Base-by-base conservation (phyloP, 1,140 invertebrate genomes). In the Ceratoteleas bidentatus region DNA sequence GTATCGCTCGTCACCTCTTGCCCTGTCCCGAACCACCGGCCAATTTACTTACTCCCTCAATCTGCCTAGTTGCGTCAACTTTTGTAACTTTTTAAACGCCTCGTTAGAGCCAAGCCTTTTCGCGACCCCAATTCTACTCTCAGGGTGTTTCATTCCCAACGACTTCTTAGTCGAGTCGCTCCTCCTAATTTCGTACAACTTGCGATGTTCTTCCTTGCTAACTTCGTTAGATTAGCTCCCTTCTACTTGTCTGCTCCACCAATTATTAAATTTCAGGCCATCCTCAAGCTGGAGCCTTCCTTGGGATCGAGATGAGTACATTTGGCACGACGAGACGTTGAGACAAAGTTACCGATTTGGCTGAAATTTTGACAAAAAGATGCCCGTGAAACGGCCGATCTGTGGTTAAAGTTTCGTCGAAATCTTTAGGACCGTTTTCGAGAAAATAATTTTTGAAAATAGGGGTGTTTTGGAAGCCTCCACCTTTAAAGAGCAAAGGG, bases 401-500 rank as follows among this genome's bases (percentile, higher is more conserved):
- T n/a, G n/a, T n/a, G n/a, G n/a, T n/a, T n/a, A n/a, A n/a, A n/a
- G n/a, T n/a, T n/a, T n/a, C n/a, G n/a, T n/a, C n/a, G n/a, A n/a
- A n/a, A n/a, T n/a, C n/a, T n/a, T n/a, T n/a, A n/a, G n/a, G n/a
- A n/a, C n/a, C n/a, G n/a, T n/a, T n/a, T n/a, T n/a, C n/a, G n/a
- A n/a, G n/a, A n/a, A n/a, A n/a, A n/a, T n/a, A n/a, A n/a, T n/a
- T n/a, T n/a, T n/a, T n/a, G n/a, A n/a, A n/a, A n/a, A n/a, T n/a
- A n/a, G n/a, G n/a, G n/a, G n/a, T n/a, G n/a, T n/a, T n/a, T n/a
- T n/a, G n/a, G n/a, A n/a, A n/a, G 8, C 49, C 24, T 16, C 49
- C 15, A 52, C 49, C 49, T 52, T 52, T 24, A 52, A 52, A 52
- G 14, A 52, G 49, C 49, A 52, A 24, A 14, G 49, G 6, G 45